These are phyloP conservation scores for Sarotherodon lohbergeri DNA, from an alignment of 2,113 vertebrate genomes.

Conservation along the genomic window DNA sequence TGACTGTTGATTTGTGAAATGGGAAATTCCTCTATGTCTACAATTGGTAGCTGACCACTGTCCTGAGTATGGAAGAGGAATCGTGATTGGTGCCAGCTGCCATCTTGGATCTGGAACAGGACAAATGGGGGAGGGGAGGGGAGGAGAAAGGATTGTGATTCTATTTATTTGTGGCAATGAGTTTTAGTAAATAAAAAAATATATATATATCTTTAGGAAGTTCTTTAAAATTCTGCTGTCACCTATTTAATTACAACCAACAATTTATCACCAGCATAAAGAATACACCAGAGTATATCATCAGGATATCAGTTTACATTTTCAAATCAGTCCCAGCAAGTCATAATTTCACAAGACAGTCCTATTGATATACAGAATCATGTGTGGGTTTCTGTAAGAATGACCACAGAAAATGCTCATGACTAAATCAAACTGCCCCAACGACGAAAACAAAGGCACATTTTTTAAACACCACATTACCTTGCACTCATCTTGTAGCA, in stretches of 20 bases:
- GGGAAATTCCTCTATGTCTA: conserved; percentile 76
- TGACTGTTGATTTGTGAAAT: conserved; percentile 66
- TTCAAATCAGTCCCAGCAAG: background rate
- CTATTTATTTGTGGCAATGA: background rate
- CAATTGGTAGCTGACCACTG: conserved; percentile 85
- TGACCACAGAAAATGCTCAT: background rate
- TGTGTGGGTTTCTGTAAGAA: background rate
- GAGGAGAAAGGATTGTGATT: background rate
- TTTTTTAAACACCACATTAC: conserved; percentile 50
- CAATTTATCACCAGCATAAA: background rate
- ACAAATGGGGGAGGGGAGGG: background rate
- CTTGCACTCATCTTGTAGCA: conserved; percentile 88
- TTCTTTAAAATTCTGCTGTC: background rate
- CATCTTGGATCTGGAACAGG: conserved; percentile 85
- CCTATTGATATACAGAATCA: background rate
- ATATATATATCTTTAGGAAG: background rate
- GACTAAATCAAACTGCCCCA: background rate
- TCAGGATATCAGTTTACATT: background rate
- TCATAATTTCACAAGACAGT: background rate
- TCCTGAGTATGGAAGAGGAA: conserved; percentile 91
- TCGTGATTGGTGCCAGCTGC: conserved; percentile 86
- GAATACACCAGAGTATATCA: background rate
- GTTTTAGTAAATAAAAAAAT: background rate
- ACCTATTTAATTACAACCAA: background rate
- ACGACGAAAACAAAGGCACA: fast-evolving